These are phyloP conservation scores for Nyctibius bracteatus DNA, from an alignment of 2,113 vertebrate genomes.

Conservation along the genomic window DNA sequence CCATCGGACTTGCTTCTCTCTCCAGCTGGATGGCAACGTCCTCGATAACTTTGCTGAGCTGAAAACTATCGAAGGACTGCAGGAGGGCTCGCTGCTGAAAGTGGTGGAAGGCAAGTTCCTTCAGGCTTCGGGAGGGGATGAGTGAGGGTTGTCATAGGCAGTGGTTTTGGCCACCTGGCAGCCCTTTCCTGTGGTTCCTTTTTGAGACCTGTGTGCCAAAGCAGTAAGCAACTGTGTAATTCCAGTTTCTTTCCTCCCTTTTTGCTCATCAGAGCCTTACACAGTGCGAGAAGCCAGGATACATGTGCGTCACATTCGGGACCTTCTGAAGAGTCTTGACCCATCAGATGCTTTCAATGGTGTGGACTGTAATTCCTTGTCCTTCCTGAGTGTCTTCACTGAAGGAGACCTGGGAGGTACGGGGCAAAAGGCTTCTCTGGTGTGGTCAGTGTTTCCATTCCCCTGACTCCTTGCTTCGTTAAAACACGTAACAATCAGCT, in stretches of 20 bases:
- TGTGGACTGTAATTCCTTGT: constrained; percentile 96
- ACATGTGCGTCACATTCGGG: constrained; percentile 95
- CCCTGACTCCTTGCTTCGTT: neutral
- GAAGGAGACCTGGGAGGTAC: constrained; percentile 96
- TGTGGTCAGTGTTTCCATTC: neutral
- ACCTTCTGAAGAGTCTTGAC: constrained; percentile 96
- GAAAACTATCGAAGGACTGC: constrained; percentile 94
- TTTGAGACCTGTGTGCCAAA: neutral
- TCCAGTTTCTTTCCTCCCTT: neutral
- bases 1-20: constrained; percentile 96
- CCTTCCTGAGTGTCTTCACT: constrained; percentile 94
- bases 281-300: constrained; percentile 97
- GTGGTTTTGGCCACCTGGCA: neutral
- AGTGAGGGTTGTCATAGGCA: neutral
- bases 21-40: constrained; percentile 95
- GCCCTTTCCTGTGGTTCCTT: neutral
- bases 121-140: neutral
- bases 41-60: constrained; percentile 98
- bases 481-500: neutral
- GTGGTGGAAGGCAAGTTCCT: constrained; percentile 91
- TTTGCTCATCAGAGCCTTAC: constrained; percentile 83
- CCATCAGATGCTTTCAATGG: constrained; percentile 97
- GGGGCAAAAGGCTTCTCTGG: neutral
- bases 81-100: constrained; percentile 92
- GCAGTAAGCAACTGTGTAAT: neutral